Base-by-base conservation (phyloP, 2,113 vertebrate species). In the Pimephales promelas region DNA sequence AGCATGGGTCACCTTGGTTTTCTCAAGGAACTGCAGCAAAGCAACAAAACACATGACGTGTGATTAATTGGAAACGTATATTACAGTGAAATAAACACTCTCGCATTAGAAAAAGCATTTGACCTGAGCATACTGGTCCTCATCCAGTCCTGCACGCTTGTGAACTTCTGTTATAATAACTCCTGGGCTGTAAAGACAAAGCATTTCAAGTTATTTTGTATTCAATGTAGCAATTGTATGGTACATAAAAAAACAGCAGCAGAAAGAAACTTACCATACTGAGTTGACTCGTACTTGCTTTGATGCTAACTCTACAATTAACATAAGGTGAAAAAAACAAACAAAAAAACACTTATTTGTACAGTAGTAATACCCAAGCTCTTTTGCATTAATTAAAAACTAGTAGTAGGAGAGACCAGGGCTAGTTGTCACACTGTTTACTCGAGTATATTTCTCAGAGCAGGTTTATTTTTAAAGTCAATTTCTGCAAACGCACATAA, bases 231-330 rank as follows among this genome's bases (percentile, higher is more conserved):
- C 16, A 31, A 49, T n/a, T 7, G 3, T 13, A 24, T 36, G 18
- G 34, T 10, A 16, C 20, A 0, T 45, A 22, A 22, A 31, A 31
- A 54, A 14, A 20, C 24, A 84, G 3, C 7, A 20, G 75, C n/a
- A 74, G 14, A 52, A 34, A 34, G 20, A 16, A 11, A 88, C 93
- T 88, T 87, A 94, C 95, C 95, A 93, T 66, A 96, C 95, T 11
- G 95, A 95, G 86, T 96, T 96, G 62, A 94, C 95, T 75, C 95
- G 86, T 70, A 96, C 94, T 78, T 95, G 91, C 87, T 95, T 94
- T 13, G 91, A 34, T 26, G 95, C 94, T 88, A 96, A 89, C 61
- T 96, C 95, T 96, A 88, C 88, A 47, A 78, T 40, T 79, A 7
- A 78, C 82, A 75, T 47, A 16, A 57, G 47, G 40, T 47, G n/a